phyloP scores from a whole-genome alignment of 2,888 invertebrate species.

The Operophtera brumata region DNA sequence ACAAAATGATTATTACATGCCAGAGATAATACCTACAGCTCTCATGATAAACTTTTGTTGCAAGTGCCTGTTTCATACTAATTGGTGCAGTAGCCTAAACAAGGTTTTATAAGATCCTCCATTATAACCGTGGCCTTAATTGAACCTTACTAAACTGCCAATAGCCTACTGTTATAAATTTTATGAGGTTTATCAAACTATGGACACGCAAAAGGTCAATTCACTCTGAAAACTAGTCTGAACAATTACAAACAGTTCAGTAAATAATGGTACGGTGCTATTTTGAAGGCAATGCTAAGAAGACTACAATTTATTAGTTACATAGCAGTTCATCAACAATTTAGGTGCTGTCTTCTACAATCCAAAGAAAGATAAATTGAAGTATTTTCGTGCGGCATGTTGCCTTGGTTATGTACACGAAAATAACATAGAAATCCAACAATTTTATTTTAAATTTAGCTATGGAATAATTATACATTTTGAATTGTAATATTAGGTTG shows the following conservation, averaged over 20 bases:
- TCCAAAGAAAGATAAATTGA: not conserved
- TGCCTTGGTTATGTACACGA: no score
- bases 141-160: not conserved
- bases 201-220: constrained; percentile 7
- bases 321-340: not conserved
- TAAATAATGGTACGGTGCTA: not conserved
- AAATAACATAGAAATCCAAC: no score
- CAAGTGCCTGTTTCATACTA: no score
- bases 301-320: not conserved
- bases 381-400: not conserved
- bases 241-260: not conserved
- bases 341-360: not conserved
- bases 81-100: no score
- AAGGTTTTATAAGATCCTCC: no score
- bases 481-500: not conserved
- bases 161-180: not conserved
- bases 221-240: not conserved
- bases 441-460: no score
- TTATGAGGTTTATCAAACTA: not conserved
- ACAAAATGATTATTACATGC: no score
- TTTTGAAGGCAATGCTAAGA: not conserved
- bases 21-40: no score
- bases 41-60: no score
- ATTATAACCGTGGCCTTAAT: not conserved
- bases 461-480: not conserved